Percentiles rank a stretch among this genome's conserved stretches.
Conservation (phyloP, 2,113 vertebrate genomes). For the Trichechus manatus region DNA sequence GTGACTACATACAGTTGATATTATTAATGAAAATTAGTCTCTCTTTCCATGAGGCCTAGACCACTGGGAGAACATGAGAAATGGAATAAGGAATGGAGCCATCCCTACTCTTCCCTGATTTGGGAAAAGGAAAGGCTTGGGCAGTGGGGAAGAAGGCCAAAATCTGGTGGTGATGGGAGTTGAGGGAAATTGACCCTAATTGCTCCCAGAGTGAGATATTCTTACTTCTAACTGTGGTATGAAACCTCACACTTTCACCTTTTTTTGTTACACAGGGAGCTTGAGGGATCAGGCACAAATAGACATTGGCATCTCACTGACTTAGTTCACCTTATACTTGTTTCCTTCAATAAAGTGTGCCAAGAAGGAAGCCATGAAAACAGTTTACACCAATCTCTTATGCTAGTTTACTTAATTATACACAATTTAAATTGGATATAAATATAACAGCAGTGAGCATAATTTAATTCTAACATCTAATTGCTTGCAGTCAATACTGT, state of each 20-base stretch:
- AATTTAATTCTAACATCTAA: slow-evolving; percentile 64
- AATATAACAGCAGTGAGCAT: slow-evolving; percentile 62
- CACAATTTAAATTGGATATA: slow-evolving; percentile 32
- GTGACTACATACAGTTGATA: background rate
- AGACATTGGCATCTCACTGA: background rate
- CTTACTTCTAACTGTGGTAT: background rate
- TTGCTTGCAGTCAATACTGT: slow-evolving; percentile 30
- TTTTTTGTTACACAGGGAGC: background rate
- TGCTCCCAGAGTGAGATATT: background rate
- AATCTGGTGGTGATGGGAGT: background rate
- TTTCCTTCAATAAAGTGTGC: background rate
- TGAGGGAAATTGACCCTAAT: background rate
- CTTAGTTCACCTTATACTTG: background rate
- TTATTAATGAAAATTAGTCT: background rate
- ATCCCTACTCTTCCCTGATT: background rate
- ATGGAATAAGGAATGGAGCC: background rate
- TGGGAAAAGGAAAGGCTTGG: background rate
- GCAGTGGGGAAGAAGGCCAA: background rate
- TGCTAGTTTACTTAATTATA: slow-evolving; percentile 61
- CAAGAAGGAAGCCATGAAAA: slow-evolving; percentile 44
- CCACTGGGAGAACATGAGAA: background rate
- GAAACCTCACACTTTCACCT: background rate
- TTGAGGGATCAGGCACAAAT: background rate
- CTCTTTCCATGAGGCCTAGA: background rate
- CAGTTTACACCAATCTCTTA: slow-evolving; percentile 1